phyloP scores from a whole-genome alignment of 2,797 vertebrate species.

The Lacerta bilineata region DNA sequence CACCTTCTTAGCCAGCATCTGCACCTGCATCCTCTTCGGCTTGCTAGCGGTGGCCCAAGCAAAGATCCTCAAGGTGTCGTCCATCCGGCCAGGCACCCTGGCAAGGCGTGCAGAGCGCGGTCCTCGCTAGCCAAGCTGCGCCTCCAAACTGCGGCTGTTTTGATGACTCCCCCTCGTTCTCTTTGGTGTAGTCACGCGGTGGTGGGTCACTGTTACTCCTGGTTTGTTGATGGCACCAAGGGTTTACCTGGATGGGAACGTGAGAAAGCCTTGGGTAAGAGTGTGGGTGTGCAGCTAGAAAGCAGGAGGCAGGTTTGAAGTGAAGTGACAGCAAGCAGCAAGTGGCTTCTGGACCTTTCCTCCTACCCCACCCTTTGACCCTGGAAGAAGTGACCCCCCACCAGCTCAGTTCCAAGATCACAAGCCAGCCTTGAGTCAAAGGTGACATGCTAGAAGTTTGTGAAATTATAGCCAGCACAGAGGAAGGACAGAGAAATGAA shows the following conservation, averaged over 20 bases:
- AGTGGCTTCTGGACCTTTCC: no score
- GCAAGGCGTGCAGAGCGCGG: background rate
- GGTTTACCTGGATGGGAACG: background rate
- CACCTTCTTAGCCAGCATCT: slow-evolving; percentile 78
- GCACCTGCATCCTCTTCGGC: slow-evolving; percentile 74
- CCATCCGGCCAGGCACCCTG: background rate
- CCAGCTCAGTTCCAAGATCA: background rate
- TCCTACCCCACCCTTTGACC: no score
- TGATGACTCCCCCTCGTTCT: background rate
- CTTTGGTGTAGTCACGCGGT: no score
- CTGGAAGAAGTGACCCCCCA: no score
- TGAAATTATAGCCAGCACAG: no score
- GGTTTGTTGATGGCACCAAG: background rate
- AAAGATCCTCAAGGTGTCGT: slow-evolving; percentile 4
- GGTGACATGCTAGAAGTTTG: no score
- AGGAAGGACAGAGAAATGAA: no score
- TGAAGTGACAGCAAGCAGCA: background rate
- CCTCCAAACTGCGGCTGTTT: background rate
- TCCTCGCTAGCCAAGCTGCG: background rate
- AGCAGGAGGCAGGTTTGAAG: no score
- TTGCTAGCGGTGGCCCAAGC: slow-evolving; percentile 52
- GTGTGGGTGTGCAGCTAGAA: background rate
- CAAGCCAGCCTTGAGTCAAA: no score
- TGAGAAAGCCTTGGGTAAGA: background rate
- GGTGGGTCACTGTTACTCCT: background rate